Percentiles rank a stretch among this genome's conserved stretches.
Conservation (phyloP, 2,888 invertebrate species). For the Acrocyrtus sp. region DNA sequence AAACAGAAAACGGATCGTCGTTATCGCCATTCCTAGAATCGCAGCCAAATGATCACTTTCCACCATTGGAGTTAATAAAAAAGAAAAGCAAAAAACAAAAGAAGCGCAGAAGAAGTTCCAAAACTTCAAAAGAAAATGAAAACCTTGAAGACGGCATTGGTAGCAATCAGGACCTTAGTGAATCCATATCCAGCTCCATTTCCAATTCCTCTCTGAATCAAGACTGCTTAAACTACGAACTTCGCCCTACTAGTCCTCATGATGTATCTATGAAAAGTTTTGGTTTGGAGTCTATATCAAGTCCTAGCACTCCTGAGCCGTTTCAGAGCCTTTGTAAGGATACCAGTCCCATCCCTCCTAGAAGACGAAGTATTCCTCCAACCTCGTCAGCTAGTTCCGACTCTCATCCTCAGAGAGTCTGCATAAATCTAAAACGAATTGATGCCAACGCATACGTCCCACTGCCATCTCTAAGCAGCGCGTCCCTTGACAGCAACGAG, state of each 20-base stretch:
- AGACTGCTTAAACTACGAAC: not conserved
- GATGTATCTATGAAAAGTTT: slow-evolving; percentile 14
- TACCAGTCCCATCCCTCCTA: not conserved
- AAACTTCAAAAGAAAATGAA: slow-evolving; percentile 50
- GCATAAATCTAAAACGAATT: slow-evolving; percentile 78
- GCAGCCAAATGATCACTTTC: slow-evolving; percentile 6
- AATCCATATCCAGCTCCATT: slow-evolving; percentile 18
- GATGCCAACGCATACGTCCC: slow-evolving; percentile 70
- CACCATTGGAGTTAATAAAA: slow-evolving; percentile 25
- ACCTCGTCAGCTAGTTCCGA: slow-evolving; percentile 23
- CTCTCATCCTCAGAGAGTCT: slow-evolving; percentile 72
- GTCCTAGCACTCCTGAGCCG: slow-evolving; percentile 5
- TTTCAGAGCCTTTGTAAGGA: slow-evolving; percentile 20
- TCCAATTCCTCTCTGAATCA: slow-evolving; percentile 24
- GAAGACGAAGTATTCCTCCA: slow-evolving; percentile 33
- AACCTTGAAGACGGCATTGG: slow-evolving; percentile 19
- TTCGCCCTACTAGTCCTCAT: slow-evolving; percentile 10
- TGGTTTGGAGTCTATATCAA: slow-evolving; percentile 11
- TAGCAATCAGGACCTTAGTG: slow-evolving; percentile 30
- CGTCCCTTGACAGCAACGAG: slow-evolving; percentile 36
- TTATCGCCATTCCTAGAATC: not conserved
- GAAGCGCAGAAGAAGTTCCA: slow-evolving; percentile 51
- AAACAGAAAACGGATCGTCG: not conserved
- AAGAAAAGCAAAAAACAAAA: slow-evolving; percentile 59
- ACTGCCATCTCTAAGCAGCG: slow-evolving; percentile 67